These are phyloP conservation scores for Micrasema longulum DNA, from an alignment of 1,140 invertebrate species.

Conservation along the genomic window DNA sequence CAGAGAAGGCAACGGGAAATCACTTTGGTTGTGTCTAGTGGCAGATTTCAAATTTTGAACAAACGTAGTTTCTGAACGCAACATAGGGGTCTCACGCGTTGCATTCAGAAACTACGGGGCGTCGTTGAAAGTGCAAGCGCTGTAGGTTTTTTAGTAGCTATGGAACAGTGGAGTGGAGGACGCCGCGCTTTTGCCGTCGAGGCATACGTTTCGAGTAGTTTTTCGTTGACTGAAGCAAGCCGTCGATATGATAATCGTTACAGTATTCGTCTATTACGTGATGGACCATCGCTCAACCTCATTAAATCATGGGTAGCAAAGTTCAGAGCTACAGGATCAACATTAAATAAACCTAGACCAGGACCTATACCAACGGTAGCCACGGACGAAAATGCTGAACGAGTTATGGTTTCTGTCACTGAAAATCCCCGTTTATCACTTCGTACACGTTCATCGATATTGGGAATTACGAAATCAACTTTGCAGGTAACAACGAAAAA, in stretches of 20 bases:
- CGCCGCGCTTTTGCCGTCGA: background rate
- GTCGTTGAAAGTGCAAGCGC: background rate
- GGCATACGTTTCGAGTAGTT: conserved; percentile 1
- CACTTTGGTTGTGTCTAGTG: no score
- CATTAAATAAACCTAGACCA: background rate
- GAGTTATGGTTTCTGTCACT: background rate
- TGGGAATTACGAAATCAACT: background rate
- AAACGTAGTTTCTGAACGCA: background rate
- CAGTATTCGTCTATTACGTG: background rate
- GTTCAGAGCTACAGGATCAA: background rate
- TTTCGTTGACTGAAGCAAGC: background rate
- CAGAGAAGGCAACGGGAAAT: no score
- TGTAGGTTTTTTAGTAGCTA: background rate
- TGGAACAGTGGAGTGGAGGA: background rate
- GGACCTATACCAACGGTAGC: background rate
- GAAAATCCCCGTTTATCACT: background rate
- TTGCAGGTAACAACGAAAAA: background rate
- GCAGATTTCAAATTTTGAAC: background rate
- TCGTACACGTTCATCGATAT: conserved; percentile 1
- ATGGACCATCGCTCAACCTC: background rate
- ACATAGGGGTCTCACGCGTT: no score
- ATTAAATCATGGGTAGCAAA: background rate
- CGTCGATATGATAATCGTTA: background rate
- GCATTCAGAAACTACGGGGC: background rate
- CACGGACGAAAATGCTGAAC: background rate